phyloP scores from a whole-genome alignment of 2,888 invertebrate species.

The Corythucha ciliata region DNA sequence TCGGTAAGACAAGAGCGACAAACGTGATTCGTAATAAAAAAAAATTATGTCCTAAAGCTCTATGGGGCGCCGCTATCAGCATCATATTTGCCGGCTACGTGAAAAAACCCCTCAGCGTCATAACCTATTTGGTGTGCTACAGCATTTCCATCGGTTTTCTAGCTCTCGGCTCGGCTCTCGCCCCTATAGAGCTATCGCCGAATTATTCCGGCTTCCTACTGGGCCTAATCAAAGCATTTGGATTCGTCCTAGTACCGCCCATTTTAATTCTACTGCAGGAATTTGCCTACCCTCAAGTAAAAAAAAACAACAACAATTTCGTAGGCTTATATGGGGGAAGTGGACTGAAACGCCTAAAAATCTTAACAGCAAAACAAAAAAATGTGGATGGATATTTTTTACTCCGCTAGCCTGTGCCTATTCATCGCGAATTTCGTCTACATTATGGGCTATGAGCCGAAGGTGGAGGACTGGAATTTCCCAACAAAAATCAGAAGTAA shows the following conservation, averaged over 20 bases:
- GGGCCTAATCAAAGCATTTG: conserved; percentile 3
- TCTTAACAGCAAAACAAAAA: no score
- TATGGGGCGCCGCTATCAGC: conserved; percentile 15
- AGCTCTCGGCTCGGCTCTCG: background rate
- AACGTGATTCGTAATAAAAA: no score
- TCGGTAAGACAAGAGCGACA: no score
- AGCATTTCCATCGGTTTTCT: background rate
- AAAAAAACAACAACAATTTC: no score
- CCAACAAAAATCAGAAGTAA: no score
- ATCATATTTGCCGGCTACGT: conserved; percentile 6
- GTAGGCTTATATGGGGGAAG: no score
- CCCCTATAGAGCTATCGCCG: conserved; percentile 9
- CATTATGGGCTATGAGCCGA: conserved; percentile 4
- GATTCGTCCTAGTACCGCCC: no score
- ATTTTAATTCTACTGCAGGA: no score
- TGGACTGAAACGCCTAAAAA: no score
- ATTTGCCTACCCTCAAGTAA: no score
- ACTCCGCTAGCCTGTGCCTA: background rate
- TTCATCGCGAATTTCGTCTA: conserved; percentile 20
- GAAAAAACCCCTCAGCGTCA: no score
- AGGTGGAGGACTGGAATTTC: conserved; percentile 12
- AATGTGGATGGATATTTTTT: background rate
- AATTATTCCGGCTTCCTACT: conserved; percentile 18
- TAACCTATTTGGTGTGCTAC: background rate
- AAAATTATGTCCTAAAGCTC: no score